Evolutionary conservation across 2,797 vertebrate species (phyloP).

Genomic region (Spondyliosoma cantharus): DNA sequence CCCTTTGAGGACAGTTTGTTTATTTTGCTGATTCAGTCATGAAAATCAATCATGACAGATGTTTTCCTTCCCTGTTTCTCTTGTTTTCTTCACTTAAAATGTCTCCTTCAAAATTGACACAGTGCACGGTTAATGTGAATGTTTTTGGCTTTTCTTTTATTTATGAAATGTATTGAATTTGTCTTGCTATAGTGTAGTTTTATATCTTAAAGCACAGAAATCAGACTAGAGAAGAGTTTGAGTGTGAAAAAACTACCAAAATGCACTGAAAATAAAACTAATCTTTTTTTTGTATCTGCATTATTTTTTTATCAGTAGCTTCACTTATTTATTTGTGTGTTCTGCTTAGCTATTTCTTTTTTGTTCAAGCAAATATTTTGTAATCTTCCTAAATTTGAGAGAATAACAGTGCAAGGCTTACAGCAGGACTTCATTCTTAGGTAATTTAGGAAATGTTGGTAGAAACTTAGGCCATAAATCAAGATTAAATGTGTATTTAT

Average conservation of each 20-base stretch:
- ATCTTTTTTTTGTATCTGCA: neutral
- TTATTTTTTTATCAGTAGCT: neutral
- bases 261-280: neutral
- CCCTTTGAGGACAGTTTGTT: too few relatives aligned
- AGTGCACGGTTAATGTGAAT: too few relatives aligned
- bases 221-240: neutral
- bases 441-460: neutral
- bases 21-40: too few relatives aligned
- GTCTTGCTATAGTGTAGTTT: neutral
- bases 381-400: neutral
- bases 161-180: neutral
- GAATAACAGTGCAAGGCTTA: neutral
- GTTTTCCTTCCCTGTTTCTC: too few relatives aligned
- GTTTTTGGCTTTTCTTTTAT: neutral
- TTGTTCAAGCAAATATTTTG: neutral
- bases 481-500: conserved; percentile 2
- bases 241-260: neutral
- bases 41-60: too few relatives aligned
- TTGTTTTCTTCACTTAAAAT: too few relatives aligned
- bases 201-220: neutral
- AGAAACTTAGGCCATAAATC: neutral
- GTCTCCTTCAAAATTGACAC: too few relatives aligned
- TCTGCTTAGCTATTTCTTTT: neutral
- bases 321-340: neutral
- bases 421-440: neutral